phyloP scores from a whole-genome alignment of 2,113 vertebrate species.

The Chiloscyllium plagiosum region DNA sequence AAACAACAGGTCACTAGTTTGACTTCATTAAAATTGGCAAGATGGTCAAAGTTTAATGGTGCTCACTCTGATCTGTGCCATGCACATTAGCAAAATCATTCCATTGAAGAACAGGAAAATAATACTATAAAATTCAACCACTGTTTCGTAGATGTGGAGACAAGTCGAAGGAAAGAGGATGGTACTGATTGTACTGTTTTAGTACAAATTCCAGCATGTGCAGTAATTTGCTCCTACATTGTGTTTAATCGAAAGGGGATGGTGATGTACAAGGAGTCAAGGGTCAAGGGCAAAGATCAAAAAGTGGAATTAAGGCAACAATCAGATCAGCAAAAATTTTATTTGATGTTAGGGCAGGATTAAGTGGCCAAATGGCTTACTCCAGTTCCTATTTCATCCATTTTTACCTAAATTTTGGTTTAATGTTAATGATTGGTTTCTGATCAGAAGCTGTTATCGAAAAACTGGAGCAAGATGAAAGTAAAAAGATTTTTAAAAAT shows the following conservation, averaged over 20 bases:
- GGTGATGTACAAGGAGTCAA: too few relatives aligned
- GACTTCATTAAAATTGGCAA: background rate
- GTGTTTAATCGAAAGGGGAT: too few relatives aligned
- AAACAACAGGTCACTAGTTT: background rate
- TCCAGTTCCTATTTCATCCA: too few relatives aligned
- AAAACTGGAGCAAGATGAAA: background rate
- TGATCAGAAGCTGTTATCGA: background rate
- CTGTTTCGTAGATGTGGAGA: background rate
- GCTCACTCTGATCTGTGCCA: constrained; percentile 5
- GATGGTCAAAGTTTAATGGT: background rate
- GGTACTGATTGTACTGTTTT: background rate
- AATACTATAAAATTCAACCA: background rate
- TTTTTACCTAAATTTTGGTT: background rate
- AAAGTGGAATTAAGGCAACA: too few relatives aligned
- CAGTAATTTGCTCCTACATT: too few relatives aligned
- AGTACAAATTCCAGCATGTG: too few relatives aligned
- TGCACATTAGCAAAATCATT: background rate
- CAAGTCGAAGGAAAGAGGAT: background rate
- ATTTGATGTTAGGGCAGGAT: too few relatives aligned
- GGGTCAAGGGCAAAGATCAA: too few relatives aligned
- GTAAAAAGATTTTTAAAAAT: background rate
- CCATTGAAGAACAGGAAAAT: background rate
- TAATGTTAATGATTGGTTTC: background rate
- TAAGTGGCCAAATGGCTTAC: too few relatives aligned
- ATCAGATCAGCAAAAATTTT: too few relatives aligned